Evolutionary conservation across 1,140 invertebrate species (phyloP).

Genomic region (Pogonomyrmex barbatus): DNA sequence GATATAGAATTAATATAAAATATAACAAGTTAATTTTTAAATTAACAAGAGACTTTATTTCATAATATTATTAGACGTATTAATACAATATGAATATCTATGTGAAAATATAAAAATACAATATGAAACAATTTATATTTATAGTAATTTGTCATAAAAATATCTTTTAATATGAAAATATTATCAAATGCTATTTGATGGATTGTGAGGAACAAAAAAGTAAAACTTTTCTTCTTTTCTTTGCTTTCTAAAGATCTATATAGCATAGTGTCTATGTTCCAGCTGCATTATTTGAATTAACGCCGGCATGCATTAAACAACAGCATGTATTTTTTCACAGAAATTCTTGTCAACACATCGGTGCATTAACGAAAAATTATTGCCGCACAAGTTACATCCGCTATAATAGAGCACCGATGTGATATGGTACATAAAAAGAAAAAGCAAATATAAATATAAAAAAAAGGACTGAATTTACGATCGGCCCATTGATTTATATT

Average conservation of each 20-base stretch:
- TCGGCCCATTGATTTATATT: constrained; percentile 51
- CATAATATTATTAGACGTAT: not conserved
- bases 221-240: not conserved
- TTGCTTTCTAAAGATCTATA: not conserved
- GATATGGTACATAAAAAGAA: constrained; percentile 23
- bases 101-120: not conserved
- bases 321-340: constrained; percentile 18
- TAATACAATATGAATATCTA: not conserved
- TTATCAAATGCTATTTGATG: not conserved
- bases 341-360: constrained; percentile 7
- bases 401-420: constrained; percentile 28
- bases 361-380: constrained; percentile 51
- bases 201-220: not conserved
- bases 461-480: constrained; percentile 18
- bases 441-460: constrained; percentile 41
- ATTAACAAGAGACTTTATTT: not conserved
- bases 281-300: not conserved
- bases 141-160: not conserved
- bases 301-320: constrained; percentile 9
- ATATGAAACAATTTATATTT: not conserved
- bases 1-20: not conserved
- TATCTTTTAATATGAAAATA: not conserved
- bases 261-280: not conserved
- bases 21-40: not conserved
- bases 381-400: not conserved